Evolutionary conservation across 2,888 invertebrate genomes (phyloP).

Genomic region (Cancer borealis): DNA sequence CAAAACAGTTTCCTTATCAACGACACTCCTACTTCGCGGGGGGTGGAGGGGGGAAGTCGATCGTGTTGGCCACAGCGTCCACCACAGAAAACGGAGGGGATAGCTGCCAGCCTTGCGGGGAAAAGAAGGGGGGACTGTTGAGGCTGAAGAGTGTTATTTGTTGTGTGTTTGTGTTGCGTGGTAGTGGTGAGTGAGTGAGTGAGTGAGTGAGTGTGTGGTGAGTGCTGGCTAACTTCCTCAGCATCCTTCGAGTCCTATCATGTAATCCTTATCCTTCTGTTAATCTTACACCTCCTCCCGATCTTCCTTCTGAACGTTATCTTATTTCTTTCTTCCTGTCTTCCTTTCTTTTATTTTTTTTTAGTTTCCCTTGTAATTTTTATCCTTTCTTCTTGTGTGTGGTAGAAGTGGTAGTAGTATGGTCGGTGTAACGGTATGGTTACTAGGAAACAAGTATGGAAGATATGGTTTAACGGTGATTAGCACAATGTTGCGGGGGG

Average conservation of each 20-base stretch:
- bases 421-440: background rate
- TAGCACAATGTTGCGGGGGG: background rate
- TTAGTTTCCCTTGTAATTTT: background rate
- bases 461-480: background rate
- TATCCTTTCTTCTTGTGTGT: background rate
- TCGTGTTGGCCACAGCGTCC: background rate
- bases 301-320: background rate
- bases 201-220: background rate
- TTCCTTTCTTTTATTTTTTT: background rate
- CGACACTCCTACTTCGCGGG: conserved; percentile 10
- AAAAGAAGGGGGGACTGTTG: background rate
- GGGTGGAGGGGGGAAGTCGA: background rate
- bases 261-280: background rate
- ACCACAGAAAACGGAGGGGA: conserved; percentile 36
- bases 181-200: background rate
- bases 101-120: background rate
- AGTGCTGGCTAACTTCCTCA: background rate
- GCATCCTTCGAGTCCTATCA: background rate
- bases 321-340: background rate
- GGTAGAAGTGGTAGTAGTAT: too few species aligned
- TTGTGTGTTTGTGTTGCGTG: background rate
- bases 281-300: background rate
- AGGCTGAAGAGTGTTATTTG: background rate
- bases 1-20: conserved; percentile 63
- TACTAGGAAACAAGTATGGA: background rate